Evolutionary conservation across 1,140 invertebrate genomes (phyloP).

Genomic region (Hyles vespertilio): DNA sequence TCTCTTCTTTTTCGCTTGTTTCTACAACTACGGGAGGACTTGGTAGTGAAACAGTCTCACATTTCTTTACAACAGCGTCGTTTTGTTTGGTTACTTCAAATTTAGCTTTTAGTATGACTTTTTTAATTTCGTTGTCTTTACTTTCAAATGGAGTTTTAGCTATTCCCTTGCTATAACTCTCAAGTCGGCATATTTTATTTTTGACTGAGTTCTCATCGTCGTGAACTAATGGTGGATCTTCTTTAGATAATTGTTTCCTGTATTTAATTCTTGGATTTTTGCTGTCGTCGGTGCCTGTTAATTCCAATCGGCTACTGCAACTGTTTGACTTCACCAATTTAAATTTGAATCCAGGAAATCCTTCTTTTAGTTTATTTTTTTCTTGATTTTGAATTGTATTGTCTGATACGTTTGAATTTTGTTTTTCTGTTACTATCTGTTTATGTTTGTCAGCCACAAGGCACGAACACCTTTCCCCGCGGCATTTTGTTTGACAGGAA

Average conservation of each 20-base stretch:
- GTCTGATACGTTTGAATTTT: slow-evolving; percentile 27
- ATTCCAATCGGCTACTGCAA: slow-evolving; percentile 87
- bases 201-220: slow-evolving; percentile 73
- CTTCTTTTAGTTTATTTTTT: slow-evolving; percentile 46
- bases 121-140: slow-evolving; percentile 49
- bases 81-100: slow-evolving; percentile 30
- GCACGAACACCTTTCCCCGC: slow-evolving; percentile 69
- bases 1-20: slow-evolving; percentile 22
- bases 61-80: slow-evolving; percentile 24
- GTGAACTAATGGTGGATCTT: slow-evolving; percentile 60
- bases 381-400: slow-evolving; percentile 36
- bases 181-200: slow-evolving; percentile 71
- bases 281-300: slow-evolving; percentile 79
- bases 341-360: slow-evolving; percentile 81
- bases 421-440: slow-evolving; percentile 41
- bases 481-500: slow-evolving; percentile 70
- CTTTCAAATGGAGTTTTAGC: slow-evolving; percentile 62
- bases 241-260: slow-evolving; percentile 52
- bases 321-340: slow-evolving; percentile 89
- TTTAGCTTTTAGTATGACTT: slow-evolving; percentile 31
- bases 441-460: slow-evolving; percentile 59
- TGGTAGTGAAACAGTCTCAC: slow-evolving; percentile 13
- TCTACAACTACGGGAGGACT: slow-evolving; percentile 10
- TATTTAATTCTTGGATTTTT: slow-evolving; percentile 54
- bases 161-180: slow-evolving; percentile 70